Evolutionary conservation across 1,140 invertebrate genomes (phyloP).

Genomic region (Drosophila bocqueti): DNA sequence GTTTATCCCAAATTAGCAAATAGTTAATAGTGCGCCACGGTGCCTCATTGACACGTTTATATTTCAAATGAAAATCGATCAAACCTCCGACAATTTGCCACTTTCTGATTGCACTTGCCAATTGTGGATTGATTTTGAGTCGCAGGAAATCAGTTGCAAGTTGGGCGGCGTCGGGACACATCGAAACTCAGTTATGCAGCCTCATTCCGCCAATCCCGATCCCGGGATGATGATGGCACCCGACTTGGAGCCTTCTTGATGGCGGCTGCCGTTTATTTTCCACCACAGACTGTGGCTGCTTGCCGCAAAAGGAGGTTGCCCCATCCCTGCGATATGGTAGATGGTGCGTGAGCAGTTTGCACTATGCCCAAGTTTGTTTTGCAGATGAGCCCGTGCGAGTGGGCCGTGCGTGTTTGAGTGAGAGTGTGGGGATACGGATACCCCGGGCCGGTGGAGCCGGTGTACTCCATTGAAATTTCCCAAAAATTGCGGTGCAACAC

Average conservation of each 20-base stretch:
- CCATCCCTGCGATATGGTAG: conserved; percentile 26
- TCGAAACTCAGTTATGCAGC: conserved; percentile 11
- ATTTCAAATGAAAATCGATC: conserved; percentile 8
- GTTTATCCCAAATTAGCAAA: not conserved
- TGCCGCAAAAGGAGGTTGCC: conserved; percentile 36
- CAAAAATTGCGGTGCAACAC: conserved; percentile 71
- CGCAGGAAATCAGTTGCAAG: conserved; percentile 25
- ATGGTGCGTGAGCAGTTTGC: conserved; percentile 62
- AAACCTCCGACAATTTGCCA: conserved; percentile 25
- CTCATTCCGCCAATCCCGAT: conserved; percentile 6
- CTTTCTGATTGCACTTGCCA: conserved; percentile 48
- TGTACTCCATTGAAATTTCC: conserved; percentile 63
- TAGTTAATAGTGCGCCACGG: not conserved
- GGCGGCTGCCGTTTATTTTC: conserved; percentile 49
- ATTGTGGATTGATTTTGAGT: conserved; percentile 31
- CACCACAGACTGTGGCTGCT: conserved; percentile 49
- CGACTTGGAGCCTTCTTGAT: conserved; percentile 46
- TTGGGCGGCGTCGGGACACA: conserved; percentile 8
- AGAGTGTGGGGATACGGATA: conserved; percentile 2
- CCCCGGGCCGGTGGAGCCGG: conserved; percentile 1
- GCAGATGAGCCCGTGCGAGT: conserved; percentile 51
- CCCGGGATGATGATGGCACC: not conserved
- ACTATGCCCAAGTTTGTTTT: conserved; percentile 58
- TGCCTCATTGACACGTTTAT: conserved; percentile 11
- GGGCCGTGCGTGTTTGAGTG: conserved; percentile 28